These are phyloP conservation scores for Gymnocheta viridis DNA, from an alignment of 2,888 invertebrate species.

Conservation along the genomic window DNA sequence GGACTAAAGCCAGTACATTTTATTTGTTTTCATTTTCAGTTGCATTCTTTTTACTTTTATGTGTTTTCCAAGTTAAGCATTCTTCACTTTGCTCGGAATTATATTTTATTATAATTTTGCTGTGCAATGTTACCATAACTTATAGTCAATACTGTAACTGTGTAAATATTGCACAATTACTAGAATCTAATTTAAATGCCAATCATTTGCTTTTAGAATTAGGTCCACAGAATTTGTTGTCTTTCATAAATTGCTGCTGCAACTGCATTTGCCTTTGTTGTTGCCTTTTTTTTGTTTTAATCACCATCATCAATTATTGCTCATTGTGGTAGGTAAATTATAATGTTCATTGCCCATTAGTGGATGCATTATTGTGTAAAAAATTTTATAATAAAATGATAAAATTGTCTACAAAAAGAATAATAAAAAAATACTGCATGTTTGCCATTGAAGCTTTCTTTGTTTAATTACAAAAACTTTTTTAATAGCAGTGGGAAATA, in stretches of 20 bases:
- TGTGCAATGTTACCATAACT: not conserved
- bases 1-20: too few species aligned
- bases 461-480: not conserved
- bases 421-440: not conserved
- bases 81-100: not conserved
- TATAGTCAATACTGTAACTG: not conserved
- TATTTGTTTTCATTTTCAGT: too few species aligned
- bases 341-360: conserved; percentile 50
- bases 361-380: conserved; percentile 31
- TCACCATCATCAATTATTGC: conserved; percentile 57
- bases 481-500: not conserved
- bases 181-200: conserved; percentile 58
- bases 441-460: not conserved
- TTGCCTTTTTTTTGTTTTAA: conserved; percentile 34
- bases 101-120: not conserved
- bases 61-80: too few species aligned
- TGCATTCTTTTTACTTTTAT: too few species aligned
- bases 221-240: conserved; percentile 41
- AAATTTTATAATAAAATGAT: conserved; percentile 43
- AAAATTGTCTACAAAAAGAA: conserved; percentile 35
- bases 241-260: conserved; percentile 8
- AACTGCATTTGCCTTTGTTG: conserved; percentile 1
- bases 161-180: conserved; percentile 25
- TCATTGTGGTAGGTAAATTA: conserved; percentile 63
- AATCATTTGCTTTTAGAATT: conserved; percentile 52